A percentile compares a stretch with the other conserved stretches of the same genome.
Evolutionary conservation across 2,113 vertebrate genomes (phyloP).

Genomic region (Eulemur macaco): DNA sequence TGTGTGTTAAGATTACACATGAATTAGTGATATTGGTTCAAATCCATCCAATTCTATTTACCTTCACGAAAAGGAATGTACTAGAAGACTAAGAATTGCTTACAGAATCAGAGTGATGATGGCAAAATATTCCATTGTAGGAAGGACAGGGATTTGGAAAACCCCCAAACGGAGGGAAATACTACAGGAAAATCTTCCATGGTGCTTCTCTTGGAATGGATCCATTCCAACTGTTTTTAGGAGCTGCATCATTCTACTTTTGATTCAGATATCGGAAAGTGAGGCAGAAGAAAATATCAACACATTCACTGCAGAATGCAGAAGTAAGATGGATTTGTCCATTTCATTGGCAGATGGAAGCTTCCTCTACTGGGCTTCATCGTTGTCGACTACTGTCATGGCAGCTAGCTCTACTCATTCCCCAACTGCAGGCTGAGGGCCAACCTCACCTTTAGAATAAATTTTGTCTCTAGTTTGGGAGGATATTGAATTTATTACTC

Average conservation of each 20-base stretch:
- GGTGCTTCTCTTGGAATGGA: not conserved
- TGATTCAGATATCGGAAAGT: not conserved
- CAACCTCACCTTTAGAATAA: not conserved
- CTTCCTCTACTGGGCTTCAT: not conserved
- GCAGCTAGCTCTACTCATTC: not conserved
- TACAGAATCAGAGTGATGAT: not conserved
- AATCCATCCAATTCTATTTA: not conserved
- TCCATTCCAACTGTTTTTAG: not conserved
- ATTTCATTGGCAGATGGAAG: not conserved
- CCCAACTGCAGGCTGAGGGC: not conserved
- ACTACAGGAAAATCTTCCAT: not conserved
- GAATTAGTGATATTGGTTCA: not conserved
- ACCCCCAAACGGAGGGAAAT: not conserved
- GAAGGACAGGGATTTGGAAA: not conserved
- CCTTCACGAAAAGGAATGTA: not conserved
- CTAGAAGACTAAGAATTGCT: not conserved
- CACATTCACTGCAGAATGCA: not conserved
- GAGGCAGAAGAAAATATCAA: not conserved
- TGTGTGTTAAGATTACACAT: not conserved
- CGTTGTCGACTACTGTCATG: not conserved
- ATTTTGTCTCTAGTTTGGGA: not conserved
- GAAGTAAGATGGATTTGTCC: not conserved
- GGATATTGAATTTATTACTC: not conserved
- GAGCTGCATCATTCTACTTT: not conserved
- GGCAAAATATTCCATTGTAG: not conserved